Evolutionary conservation across 2,113 vertebrate genomes (phyloP).

Genomic region (Grantiella picta): DNA sequence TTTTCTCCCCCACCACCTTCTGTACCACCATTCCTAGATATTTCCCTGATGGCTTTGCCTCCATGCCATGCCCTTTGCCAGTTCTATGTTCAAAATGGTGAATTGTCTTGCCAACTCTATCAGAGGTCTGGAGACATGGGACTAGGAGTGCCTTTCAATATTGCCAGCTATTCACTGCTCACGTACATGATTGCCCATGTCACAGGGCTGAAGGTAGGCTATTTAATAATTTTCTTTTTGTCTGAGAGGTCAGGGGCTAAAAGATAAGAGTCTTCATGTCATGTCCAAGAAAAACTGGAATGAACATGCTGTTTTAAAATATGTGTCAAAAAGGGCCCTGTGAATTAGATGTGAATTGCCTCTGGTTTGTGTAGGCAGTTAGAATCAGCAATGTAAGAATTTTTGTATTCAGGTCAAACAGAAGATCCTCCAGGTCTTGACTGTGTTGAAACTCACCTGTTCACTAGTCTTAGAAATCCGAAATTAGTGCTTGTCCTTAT

Average conservation of each 20-base stretch:
- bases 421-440: neutral
- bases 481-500: neutral
- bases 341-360: neutral
- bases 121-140: conserved; percentile 97
- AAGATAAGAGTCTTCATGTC: neutral
- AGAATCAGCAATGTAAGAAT: neutral
- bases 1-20: fast-evolving
- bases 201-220: conserved; percentile 87
- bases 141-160: conserved; percentile 96
- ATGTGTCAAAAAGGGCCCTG: fast-evolving
- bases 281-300: neutral
- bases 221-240: neutral
- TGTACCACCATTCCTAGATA: conserved; percentile 72
- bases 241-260: neutral
- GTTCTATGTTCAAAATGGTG: conserved; percentile 89
- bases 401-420: neutral
- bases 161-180: conserved; percentile 94
- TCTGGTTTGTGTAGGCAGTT: neutral
- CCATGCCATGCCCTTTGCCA: conserved; percentile 95
- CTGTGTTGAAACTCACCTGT: neutral
- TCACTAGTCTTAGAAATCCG: neutral
- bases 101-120: conserved; percentile 95
- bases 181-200: conserved; percentile 97
- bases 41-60: conserved; percentile 91
- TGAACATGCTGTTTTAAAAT: neutral